Conservation (phyloP, 2,888 invertebrate species). For the Serripes groenlandicus region DNA sequence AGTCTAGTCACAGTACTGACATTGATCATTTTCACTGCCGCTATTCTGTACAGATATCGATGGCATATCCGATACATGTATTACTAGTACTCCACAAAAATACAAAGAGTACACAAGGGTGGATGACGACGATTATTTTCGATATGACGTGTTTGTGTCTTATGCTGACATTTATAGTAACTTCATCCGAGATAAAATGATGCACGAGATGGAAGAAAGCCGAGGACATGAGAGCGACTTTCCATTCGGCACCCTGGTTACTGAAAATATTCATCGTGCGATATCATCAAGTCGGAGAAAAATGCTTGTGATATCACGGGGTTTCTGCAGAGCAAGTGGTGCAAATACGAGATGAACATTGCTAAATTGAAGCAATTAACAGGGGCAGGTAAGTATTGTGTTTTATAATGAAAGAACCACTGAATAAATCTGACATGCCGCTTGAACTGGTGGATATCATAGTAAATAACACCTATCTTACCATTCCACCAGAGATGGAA, state of each 20-base stretch:
- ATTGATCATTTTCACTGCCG: neutral
- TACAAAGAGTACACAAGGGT: slow-evolving; percentile 20
- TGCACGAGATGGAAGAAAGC: slow-evolving; percentile 42
- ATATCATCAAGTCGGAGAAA: slow-evolving; percentile 47
- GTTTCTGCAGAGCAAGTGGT: slow-evolving; percentile 59
- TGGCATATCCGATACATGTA: slow-evolving; percentile 58
- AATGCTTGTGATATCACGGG: slow-evolving; percentile 42
- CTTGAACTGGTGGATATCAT: neutral
- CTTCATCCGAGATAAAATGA: slow-evolving; percentile 38
- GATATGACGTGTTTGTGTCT: slow-evolving; percentile 43
- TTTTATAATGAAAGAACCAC: neutral
- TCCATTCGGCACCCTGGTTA: slow-evolving; percentile 42
- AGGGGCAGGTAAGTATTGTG: neutral
- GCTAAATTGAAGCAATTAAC: slow-evolving; percentile 1
- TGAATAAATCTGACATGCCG: neutral
- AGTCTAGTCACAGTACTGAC: neutral
- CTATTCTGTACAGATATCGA: slow-evolving; percentile 39
- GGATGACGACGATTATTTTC: slow-evolving; percentile 25
- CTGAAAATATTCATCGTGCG: slow-evolving; percentile 57
- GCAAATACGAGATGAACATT: slow-evolving; percentile 23
- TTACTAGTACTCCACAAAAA: slow-evolving; percentile 42
- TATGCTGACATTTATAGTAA: slow-evolving; percentile 46
- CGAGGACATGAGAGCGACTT: slow-evolving; percentile 59
- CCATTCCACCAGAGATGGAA: neutral
- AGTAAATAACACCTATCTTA: neutral